Evolutionary conservation across 1,140 invertebrate species (phyloP).

Genomic region (Heterodera schachtii): DNA sequence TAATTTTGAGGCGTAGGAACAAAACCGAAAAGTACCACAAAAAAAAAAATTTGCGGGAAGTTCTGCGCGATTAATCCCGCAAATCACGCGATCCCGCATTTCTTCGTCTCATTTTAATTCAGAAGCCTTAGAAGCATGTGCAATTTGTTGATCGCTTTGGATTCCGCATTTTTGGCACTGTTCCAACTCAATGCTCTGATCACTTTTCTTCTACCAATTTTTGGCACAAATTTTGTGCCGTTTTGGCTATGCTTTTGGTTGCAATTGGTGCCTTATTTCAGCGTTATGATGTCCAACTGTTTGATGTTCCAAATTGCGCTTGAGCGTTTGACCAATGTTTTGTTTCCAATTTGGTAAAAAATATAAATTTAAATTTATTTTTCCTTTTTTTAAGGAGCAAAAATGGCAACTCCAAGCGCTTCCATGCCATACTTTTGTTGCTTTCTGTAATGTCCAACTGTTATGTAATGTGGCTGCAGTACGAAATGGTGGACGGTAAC

Average conservation of each 20-base stretch:
- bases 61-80: too few species aligned
- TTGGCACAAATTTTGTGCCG: not conserved
- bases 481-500: not conserved
- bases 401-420: not conserved
- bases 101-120: not conserved
- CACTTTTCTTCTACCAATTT: not conserved
- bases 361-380: not conserved
- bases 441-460: not conserved
- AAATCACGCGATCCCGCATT: too few species aligned
- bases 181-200: not conserved
- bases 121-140: not conserved
- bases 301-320: constrained; percentile 3
- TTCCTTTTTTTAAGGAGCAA: not conserved
- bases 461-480: not conserved
- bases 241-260: not conserved
- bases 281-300: not conserved
- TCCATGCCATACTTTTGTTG: not conserved
- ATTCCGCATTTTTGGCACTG: not conserved
- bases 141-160: not conserved
- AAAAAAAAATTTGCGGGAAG: too few species aligned
- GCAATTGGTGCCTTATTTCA: not conserved
- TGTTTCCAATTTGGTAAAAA: constrained; percentile 13
- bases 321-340: not conserved
- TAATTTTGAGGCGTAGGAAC: too few species aligned
- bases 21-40: too few species aligned